Base-by-base conservation (phyloP, 2,797 vertebrate genomes). In the Spondyliosoma cantharus region DNA sequence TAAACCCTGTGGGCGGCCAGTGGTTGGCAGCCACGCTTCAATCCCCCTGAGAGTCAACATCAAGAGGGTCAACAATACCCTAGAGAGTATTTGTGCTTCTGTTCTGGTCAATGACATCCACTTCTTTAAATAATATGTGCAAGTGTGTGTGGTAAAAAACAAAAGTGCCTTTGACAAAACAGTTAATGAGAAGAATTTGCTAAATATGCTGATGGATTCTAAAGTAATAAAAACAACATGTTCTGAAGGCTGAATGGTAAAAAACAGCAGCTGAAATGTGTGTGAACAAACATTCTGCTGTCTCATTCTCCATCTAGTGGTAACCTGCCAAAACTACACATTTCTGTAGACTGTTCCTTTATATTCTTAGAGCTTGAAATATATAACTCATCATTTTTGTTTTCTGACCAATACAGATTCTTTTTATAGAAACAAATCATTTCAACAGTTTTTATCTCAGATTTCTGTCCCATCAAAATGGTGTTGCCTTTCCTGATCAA, bases 241-340 rank as follows among this genome's bases (percentile, higher is more conserved):
- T 3, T 45, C 45, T 14, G 22, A 14, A 19, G 17, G 20, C 13
- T 11, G 43, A 66, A 64, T 2, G 2, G n/a, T 20, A 53, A 1
- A 70, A 22, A 61, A 56, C 54, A 72, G 37, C 63, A 65, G 37
- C 42, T 70, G 27, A 66, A 54, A 76, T 59, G 6, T 6, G 6
- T 3, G 46, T 64, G 37, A 65, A 56, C 12, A 15, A 37, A 8
- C 29, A 89, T 88, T 87, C 72, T 78, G 69, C 73, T 80, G 91
- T 88, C 88, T 92, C 77, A 86, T 52, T 89, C 93, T 73, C 94
- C 94, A 93, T 90, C 95, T 95, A 83, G 94, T 93, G 95, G 93
- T 74, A 48, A 83, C 49, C 60, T 57, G 16, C 22, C 53, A 67
- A 7, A 84, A 90, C 77, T 89, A 72, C 93, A 89, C 1, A 16